Evolutionary conservation across 2,888 invertebrate species (phyloP).

Genomic region (Amphipyra berbera): DNA sequence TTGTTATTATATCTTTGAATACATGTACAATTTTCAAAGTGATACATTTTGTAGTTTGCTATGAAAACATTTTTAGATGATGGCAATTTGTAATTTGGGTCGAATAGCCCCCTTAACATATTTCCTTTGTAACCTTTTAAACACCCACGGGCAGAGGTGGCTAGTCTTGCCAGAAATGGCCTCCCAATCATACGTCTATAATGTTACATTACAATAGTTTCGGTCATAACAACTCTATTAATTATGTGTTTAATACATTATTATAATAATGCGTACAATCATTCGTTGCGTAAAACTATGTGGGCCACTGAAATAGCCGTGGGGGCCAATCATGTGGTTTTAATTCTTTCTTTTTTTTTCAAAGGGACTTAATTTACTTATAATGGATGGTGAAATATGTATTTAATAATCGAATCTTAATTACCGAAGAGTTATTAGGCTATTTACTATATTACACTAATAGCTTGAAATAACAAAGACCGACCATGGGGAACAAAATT

Average conservation of each 20-base stretch:
- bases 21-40: too few species aligned
- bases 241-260: constrained; percentile 38
- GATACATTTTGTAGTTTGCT: too few species aligned
- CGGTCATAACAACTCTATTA: constrained; percentile 35
- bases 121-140: too few species aligned
- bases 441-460: too few species aligned
- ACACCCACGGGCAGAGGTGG: too few species aligned
- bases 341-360: constrained; percentile 23
- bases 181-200: background rate
- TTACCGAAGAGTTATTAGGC: constrained; percentile 5
- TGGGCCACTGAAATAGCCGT: constrained; percentile 46
- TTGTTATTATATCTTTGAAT: too few species aligned
- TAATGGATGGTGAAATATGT: constrained; percentile 25
- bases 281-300: constrained; percentile 39
- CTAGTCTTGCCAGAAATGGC: too few species aligned
- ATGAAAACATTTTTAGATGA: too few species aligned
- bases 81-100: too few species aligned
- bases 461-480: too few species aligned
- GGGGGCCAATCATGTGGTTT: constrained; percentile 30
- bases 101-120: too few species aligned
- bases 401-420: constrained; percentile 7
- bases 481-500: too few species aligned
- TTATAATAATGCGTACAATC: constrained; percentile 38
- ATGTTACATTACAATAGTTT: constrained; percentile 32
- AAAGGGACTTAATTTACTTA: constrained; percentile 22